These are phyloP conservation scores for Thymelicus lineola DNA, from an alignment of 2,888 invertebrate species.

Conservation along the genomic window DNA sequence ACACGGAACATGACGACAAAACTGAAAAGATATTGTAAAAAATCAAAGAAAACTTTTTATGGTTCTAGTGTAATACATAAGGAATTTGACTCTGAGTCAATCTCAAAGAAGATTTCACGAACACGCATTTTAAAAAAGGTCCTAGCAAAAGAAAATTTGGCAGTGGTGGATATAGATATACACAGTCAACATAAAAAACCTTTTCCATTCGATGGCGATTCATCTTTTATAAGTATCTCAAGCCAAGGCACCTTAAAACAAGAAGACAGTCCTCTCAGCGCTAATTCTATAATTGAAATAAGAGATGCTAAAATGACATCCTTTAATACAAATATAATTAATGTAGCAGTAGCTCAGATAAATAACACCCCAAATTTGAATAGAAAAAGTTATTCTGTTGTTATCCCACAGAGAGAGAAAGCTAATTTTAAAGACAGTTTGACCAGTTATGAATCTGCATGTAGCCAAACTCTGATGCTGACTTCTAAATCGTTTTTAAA, in stretches of 20 bases:
- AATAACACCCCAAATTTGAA: constrained; percentile 46
- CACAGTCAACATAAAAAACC: not conserved
- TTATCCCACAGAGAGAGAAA: constrained; percentile 40
- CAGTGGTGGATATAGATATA: constrained; percentile 40
- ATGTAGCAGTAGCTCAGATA: constrained; percentile 59
- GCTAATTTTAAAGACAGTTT: constrained; percentile 42
- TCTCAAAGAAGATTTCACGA: constrained; percentile 53
- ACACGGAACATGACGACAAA: constrained; percentile 48
- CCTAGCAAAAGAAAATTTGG: constrained; percentile 58
- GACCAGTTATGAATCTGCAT: constrained; percentile 48
- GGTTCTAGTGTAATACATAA: constrained; percentile 44
- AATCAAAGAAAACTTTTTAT: constrained; percentile 36
- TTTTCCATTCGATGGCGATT: constrained; percentile 47
- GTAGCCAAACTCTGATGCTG: constrained; percentile 35
- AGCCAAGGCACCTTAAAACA: constrained; percentile 58
- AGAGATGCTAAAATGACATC: constrained; percentile 17
- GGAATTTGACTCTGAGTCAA: constrained; percentile 47
- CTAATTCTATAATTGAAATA: constrained; percentile 44
- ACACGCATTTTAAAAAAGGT: constrained; percentile 56
- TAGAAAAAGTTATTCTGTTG: constrained; percentile 38
- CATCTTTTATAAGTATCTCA: constrained; percentile 50
- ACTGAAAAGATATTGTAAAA: constrained; percentile 41
- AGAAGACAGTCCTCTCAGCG: constrained; percentile 43
- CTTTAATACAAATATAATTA: constrained; percentile 58
- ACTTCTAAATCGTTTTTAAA: constrained; percentile 32